Conservation (phyloP, 2,888 invertebrate genomes). For the Eupsilia transversa region DNA sequence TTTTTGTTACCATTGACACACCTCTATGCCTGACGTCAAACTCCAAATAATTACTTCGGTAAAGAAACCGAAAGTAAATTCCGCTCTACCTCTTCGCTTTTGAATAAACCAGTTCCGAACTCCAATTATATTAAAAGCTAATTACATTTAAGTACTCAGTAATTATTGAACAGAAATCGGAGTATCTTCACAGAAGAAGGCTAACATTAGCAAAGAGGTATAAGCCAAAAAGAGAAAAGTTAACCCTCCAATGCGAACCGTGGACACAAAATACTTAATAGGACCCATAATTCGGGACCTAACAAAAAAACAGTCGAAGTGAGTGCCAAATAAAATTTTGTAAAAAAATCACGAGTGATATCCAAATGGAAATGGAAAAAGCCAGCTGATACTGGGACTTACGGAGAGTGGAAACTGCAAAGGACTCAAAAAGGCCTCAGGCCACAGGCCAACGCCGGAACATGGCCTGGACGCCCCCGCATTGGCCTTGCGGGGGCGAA, state of each 20-base stretch:
- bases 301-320: slow-evolving; percentile 68
- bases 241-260: slow-evolving; percentile 55
- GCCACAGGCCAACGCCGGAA: slow-evolving; percentile 77
- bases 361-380: slow-evolving; percentile 88
- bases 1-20: slow-evolving; percentile 73
- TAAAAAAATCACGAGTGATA: slow-evolving; percentile 87
- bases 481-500: slow-evolving; percentile 80
- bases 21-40: slow-evolving; percentile 61
- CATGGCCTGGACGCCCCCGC: slow-evolving; percentile 89
- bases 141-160: slow-evolving; percentile 62
- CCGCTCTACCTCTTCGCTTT: slow-evolving; percentile 46
- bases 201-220: slow-evolving; percentile 43
- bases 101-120: slow-evolving; percentile 49
- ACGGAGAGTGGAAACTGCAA: slow-evolving; percentile 89
- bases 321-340: slow-evolving; percentile 73
- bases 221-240: slow-evolving; percentile 26
- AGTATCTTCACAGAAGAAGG: slow-evolving; percentile 33
- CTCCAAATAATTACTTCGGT: slow-evolving; percentile 39
- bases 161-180: slow-evolving; percentile 64
- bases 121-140: slow-evolving; percentile 67
- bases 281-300: slow-evolving; percentile 42
- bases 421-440: slow-evolving; percentile 77
- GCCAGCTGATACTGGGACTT: slow-evolving; percentile 83
- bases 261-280: slow-evolving; percentile 39
- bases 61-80: slow-evolving; percentile 39